Percentiles rank a stretch among this genome's conserved stretches.
These are phyloP conservation scores for Alectoris magna DNA, from an alignment of 2,797 vertebrate genomes.

Conservation along the genomic window DNA sequence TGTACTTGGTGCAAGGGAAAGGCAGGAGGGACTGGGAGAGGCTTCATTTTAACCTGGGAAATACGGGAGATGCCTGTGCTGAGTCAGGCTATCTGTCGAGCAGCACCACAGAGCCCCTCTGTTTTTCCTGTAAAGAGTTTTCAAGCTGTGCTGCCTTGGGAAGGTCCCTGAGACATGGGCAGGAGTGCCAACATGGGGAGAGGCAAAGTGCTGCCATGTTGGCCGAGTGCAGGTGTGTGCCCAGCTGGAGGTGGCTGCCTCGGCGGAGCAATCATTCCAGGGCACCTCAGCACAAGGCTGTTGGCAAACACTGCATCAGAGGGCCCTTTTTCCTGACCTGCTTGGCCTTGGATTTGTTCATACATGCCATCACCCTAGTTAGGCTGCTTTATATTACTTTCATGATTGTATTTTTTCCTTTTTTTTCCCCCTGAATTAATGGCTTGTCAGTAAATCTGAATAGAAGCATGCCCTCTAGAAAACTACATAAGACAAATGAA, in stretches of 20 bases:
- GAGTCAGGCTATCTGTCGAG: neutral
- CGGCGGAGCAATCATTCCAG: neutral
- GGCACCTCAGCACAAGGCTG: neutral
- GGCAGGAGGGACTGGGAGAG: neutral
- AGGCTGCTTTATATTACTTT: neutral
- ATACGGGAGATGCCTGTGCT: conserved; percentile 29
- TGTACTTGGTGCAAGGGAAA: neutral
- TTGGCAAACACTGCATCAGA: neutral
- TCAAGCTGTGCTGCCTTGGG: neutral
- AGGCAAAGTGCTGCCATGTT: neutral
- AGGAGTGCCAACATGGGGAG: neutral
- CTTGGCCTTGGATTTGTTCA: fast-evolving
- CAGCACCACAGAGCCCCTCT: conserved; percentile 31
- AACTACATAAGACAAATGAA: neutral
- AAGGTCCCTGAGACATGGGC: neutral
- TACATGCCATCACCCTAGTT: neutral
- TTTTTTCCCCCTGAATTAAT: neutral
- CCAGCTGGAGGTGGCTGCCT: neutral
- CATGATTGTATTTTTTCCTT: neutral
- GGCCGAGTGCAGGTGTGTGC: neutral
- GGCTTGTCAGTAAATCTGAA: neutral
- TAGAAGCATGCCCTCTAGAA: conserved; percentile 21
- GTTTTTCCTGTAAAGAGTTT: conserved; percentile 10
- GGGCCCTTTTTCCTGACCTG: neutral
- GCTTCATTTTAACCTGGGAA: neutral